These are phyloP conservation scores for Eupeodes latifasciatus DNA, from an alignment of 2,888 invertebrate genomes.

Conservation along the genomic window DNA sequence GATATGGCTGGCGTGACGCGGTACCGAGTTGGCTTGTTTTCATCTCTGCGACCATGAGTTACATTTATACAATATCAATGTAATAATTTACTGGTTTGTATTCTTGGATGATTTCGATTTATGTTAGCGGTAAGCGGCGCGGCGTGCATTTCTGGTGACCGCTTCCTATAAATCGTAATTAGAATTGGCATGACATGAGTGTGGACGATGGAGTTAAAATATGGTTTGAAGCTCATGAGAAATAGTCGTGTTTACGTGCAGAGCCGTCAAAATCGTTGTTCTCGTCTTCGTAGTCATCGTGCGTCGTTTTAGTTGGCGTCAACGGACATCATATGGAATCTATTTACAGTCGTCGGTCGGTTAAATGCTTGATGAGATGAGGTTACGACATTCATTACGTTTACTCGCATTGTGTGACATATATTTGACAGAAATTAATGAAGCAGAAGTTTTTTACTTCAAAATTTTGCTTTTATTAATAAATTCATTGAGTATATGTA, in stretches of 20 bases:
- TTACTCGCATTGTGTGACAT: slow-evolving; percentile 23
- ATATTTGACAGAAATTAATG: slow-evolving; percentile 54
- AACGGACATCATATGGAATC: slow-evolving; percentile 23
- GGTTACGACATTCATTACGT: slow-evolving; percentile 66
- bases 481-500: no score
- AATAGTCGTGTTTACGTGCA: slow-evolving; percentile 59
- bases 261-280: slow-evolving; percentile 6
- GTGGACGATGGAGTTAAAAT: neutral
- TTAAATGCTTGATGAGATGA: slow-evolving; percentile 42
- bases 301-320: slow-evolving; percentile 12
- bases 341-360: slow-evolving; percentile 14
- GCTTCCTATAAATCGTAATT: slow-evolving; percentile 73
- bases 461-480: neutral
- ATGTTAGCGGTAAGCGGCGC: slow-evolving; percentile 39
- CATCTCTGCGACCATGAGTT: slow-evolving; percentile 9
- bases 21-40: no score
- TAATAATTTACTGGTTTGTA: slow-evolving; percentile 55
- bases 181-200: slow-evolving; percentile 69
- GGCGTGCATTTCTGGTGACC: slow-evolving; percentile 57
- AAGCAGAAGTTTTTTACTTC: slow-evolving; percentile 23
- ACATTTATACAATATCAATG: neutral
- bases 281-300: neutral
- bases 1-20: neutral
- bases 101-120: slow-evolving; percentile 63
- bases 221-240: slow-evolving; percentile 38